phyloP scores from a whole-genome alignment of 1,140 invertebrate genomes.

The Lepidurus arcticus region DNA sequence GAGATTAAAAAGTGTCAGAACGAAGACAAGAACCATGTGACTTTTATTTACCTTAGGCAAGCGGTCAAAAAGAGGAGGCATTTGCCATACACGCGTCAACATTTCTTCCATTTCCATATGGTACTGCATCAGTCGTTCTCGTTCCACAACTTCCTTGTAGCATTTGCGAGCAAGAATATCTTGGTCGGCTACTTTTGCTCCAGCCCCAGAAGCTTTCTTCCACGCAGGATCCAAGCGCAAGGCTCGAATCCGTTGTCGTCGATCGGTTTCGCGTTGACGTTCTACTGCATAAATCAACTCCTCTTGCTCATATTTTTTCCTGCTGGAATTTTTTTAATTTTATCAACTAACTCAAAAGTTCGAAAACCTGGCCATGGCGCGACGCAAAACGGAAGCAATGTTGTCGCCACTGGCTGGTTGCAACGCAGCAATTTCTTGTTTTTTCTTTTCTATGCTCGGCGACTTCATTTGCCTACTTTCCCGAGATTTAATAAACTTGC shows the following conservation, averaged over 20 bases:
- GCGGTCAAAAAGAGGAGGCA: constrained; percentile 33
- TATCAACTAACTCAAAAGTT: neutral
- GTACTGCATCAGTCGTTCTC: constrained; percentile 29
- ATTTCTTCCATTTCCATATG: constrained; percentile 33
- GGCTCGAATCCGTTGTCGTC: constrained; percentile 22
- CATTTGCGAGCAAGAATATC: constrained; percentile 29
- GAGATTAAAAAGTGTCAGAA: neutral
- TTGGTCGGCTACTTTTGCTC: constrained; percentile 26
- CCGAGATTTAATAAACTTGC: neutral
- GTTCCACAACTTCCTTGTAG: constrained; percentile 32
- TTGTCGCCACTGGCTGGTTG: constrained; percentile 33
- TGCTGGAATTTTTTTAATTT: neutral
- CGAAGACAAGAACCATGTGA: neutral
- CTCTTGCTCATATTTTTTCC: constrained; percentile 30
- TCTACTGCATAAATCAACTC: neutral
- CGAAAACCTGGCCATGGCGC: constrained; percentile 29
- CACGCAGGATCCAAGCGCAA: constrained; percentile 32
- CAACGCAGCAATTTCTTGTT: neutral
- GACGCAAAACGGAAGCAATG: constrained; percentile 31
- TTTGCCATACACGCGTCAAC: constrained; percentile 32
- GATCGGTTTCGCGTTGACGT: constrained; percentile 24
- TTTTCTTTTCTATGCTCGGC: neutral
- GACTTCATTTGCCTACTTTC: neutral
- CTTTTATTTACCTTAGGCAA: neutral
- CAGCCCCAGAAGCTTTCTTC: constrained; percentile 26